These are phyloP conservation scores for Semaprochilodus insignis DNA, from an alignment of 2,797 vertebrate genomes.

Conservation along the genomic window DNA sequence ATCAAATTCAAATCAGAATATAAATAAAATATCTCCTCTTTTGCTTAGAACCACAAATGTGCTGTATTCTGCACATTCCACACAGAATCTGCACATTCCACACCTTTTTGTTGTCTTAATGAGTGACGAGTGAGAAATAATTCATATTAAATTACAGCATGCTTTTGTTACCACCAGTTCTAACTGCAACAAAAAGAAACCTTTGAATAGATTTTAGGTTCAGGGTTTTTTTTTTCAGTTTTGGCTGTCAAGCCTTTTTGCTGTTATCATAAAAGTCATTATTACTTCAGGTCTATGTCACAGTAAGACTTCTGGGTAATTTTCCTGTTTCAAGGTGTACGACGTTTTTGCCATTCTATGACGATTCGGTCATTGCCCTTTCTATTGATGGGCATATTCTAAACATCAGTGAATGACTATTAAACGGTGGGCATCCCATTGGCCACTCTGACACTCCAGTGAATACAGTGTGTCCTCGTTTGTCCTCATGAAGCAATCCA, in stretches of 20 bases:
- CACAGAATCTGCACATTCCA: neutral
- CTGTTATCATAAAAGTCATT: neutral
- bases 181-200: neutral
- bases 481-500: constrained; percentile 5
- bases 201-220: too few species aligned
- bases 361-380: constrained; percentile 9
- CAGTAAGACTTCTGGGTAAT: neutral
- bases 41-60: neutral
- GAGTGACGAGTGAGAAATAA: neutral
- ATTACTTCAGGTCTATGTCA: neutral
- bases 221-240: too few species aligned
- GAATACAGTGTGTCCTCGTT: neutral
- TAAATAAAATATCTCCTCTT: neutral
- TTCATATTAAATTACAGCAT: too few species aligned
- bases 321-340: constrained; percentile 4
- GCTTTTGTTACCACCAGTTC: too few species aligned
- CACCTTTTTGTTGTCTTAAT: neutral
- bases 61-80: neutral
- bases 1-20: too few species aligned
- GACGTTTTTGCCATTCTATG: neutral
- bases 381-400: constrained; percentile 17
- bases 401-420: constrained; percentile 6
- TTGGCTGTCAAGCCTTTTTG: neutral
- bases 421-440: constrained; percentile 21
- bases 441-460: neutral